Evolutionary conservation across 2,113 vertebrate genomes (phyloP).

Genomic region (Archilochus colubris): DNA sequence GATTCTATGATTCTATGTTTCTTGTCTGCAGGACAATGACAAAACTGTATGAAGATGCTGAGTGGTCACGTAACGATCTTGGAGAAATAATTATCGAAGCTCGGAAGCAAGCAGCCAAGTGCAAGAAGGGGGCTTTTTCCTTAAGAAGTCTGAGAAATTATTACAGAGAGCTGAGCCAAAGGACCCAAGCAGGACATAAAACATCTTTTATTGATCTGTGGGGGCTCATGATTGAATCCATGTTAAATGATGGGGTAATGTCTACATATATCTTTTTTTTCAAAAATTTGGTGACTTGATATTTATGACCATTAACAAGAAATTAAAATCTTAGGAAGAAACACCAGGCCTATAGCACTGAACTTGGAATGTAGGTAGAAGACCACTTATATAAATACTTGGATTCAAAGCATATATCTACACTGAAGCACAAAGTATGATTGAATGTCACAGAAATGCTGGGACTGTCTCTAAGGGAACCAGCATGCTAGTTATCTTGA

Average conservation of each 20-base stretch:
- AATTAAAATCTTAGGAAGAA: background rate
- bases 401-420: background rate
- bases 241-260: conserved; percentile 82
- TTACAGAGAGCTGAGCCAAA: conserved; percentile 73
- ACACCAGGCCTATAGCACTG: background rate
- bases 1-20: too few relatives aligned
- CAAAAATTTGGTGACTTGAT: background rate
- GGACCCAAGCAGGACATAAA: conserved; percentile 78
- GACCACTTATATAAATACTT: background rate
- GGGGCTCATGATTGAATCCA: conserved; percentile 83
- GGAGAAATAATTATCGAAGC: conserved; percentile 67
- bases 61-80: conserved; percentile 86
- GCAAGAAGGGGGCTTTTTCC: conserved; percentile 71
- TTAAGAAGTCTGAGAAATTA: conserved; percentile 77
- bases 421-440: background rate
- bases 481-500: background rate
- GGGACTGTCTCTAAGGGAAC: background rate
- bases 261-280: background rate
- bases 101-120: conserved; percentile 77
- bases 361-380: background rate
- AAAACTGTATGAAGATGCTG: conserved; percentile 80
- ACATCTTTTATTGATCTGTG: conserved; percentile 84
- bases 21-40: conserved; percentile 79
- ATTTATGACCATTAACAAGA: background rate
- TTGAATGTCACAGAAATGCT: background rate